Percentiles rank a stretch among this genome's conserved stretches.
Conservation (phyloP, 2,888 invertebrate genomes). For the Plagodis dolabraria region DNA sequence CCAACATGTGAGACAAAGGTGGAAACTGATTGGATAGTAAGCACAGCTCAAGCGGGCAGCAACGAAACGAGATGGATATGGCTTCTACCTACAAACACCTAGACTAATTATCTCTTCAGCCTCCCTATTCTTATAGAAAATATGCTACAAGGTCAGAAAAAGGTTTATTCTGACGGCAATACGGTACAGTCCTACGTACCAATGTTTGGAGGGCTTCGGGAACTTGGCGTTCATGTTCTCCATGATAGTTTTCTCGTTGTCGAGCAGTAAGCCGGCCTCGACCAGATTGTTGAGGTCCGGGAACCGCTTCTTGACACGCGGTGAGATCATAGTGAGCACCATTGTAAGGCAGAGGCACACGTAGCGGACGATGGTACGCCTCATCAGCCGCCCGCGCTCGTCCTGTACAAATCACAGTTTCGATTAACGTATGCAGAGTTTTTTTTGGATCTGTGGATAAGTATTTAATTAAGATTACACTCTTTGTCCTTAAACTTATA, state of each 20-base stretch:
- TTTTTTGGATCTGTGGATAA: too few species aligned
- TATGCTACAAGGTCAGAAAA: too few species aligned
- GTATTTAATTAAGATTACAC: too few species aligned
- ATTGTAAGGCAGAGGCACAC: slow-evolving; percentile 94
- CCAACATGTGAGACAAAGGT: too few species aligned
- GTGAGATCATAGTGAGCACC: slow-evolving; percentile 94
- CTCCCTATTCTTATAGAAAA: too few species aligned
- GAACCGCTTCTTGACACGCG: slow-evolving; percentile 94
- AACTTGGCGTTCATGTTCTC: slow-evolving; percentile 91
- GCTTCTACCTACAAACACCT: too few species aligned
- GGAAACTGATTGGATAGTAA: too few species aligned
- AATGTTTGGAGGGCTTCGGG: slow-evolving; percentile 94
- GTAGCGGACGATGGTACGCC: slow-evolving; percentile 92
- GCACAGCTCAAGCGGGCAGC: too few species aligned
- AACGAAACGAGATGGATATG: too few species aligned
- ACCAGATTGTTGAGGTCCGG: slow-evolving; percentile 93
- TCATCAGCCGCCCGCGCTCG: slow-evolving; percentile 92
- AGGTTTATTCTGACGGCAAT: too few species aligned
- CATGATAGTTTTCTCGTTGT: slow-evolving; percentile 92
- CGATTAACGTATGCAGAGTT: background rate
- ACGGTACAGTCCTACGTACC: slow-evolving; percentile 73
- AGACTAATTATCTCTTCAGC: too few species aligned
- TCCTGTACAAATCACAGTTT: slow-evolving; percentile 78
- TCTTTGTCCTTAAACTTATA: too few species aligned
- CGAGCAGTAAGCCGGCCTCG: slow-evolving; percentile 92